A percentile compares a stretch with the other conserved stretches of the same genome.
Conservation (phyloP, 1,140 invertebrate species). For the Wiebesia pumilae region DNA sequence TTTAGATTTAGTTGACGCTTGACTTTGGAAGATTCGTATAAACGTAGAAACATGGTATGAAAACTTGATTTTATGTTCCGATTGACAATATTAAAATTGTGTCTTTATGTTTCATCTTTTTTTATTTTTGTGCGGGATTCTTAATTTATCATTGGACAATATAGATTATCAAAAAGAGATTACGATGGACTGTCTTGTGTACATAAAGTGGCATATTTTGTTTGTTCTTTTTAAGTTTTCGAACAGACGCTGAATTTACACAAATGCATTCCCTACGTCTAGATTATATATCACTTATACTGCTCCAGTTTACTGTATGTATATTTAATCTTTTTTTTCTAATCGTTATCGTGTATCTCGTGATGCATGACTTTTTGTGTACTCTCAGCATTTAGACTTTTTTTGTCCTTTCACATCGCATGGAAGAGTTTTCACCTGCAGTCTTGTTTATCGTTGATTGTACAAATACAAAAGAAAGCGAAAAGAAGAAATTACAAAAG, state of each 20-base stretch:
- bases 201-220: constrained; percentile 63
- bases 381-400: constrained; percentile 54
- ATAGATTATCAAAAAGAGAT: constrained; percentile 69
- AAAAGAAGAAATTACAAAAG: constrained; percentile 62
- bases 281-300: constrained; percentile 72
- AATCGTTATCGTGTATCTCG: constrained; percentile 48
- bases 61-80: constrained; percentile 66
- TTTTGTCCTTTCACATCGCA: constrained; percentile 54
- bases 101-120: constrained; percentile 56
- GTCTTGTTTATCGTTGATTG: constrained; percentile 65
- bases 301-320: constrained; percentile 68
- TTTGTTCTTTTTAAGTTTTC: constrained; percentile 52
- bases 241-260: constrained; percentile 70
- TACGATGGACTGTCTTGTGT: constrained; percentile 64
- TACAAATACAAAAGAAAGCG: constrained; percentile 63
- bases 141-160: constrained; percentile 64
- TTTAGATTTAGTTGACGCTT: constrained; percentile 55
- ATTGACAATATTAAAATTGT: constrained; percentile 54
- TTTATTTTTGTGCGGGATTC: constrained; percentile 54
- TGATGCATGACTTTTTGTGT: constrained; percentile 49
- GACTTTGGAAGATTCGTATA: constrained; percentile 63
- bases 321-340: constrained; percentile 57
- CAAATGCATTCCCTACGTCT: constrained; percentile 69
- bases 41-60: constrained; percentile 72
- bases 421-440: constrained; percentile 58